phyloP scores from a whole-genome alignment of 2,113 vertebrate genomes.

The Arothron firmamentum region DNA sequence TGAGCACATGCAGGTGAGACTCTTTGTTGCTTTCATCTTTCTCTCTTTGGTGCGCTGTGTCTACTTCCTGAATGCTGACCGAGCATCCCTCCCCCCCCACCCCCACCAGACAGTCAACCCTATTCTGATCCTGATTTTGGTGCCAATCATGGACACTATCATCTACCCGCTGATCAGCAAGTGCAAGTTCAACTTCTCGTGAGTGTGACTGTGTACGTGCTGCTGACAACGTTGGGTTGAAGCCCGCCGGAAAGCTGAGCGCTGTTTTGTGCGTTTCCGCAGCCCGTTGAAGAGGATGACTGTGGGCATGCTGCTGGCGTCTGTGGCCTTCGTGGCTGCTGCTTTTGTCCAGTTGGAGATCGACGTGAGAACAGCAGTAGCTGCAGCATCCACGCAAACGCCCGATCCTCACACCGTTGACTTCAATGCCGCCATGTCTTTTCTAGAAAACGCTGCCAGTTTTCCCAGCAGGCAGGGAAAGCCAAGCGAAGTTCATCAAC shows the following conservation, averaged over 20 bases:
- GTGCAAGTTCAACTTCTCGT: slow-evolving; percentile 91
- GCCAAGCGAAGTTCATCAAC: slow-evolving; percentile 84
- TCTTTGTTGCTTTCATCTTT: too few species aligned
- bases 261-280: slow-evolving; percentile 11
- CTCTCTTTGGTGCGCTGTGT: neutral
- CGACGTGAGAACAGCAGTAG: slow-evolving; percentile 78
- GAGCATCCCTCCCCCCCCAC: slow-evolving; percentile 1
- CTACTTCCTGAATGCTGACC: neutral
- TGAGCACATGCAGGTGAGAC: slow-evolving; percentile 95
- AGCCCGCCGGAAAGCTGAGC: neutral
- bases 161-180: slow-evolving; percentile 87
- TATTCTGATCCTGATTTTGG: slow-evolving; percentile 86
- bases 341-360: slow-evolving; percentile 87
- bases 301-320: slow-evolving; percentile 89
- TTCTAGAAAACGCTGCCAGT: slow-evolving; percentile 80
- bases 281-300: slow-evolving; percentile 90
- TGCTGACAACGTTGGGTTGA: neutral
- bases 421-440: neutral
- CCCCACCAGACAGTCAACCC: slow-evolving; percentile 84
- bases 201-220: slow-evolving; percentile 46
- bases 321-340: slow-evolving; percentile 85
- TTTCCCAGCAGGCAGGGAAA: slow-evolving; percentile 71
- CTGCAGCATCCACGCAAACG: neutral
- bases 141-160: slow-evolving; percentile 80
- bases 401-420: too few species aligned